Percentiles rank a stretch among this genome's conserved stretches.
Conservation (phyloP, 2,113 vertebrate species). For the Asarcornis scutulata region DNA sequence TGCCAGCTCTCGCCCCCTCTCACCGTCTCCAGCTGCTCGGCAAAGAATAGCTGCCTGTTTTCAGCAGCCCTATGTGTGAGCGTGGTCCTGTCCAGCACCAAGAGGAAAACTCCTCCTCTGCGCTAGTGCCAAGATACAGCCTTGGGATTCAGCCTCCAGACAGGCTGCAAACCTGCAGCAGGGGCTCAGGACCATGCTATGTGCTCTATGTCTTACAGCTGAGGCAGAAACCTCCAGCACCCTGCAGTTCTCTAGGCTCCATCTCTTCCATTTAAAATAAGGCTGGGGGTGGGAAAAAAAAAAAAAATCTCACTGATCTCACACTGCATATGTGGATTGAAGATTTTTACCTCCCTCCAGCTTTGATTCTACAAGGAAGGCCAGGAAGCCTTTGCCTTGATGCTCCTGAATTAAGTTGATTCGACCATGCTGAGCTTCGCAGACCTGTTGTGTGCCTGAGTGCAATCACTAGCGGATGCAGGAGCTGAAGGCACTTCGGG, state of each 20-base stretch:
- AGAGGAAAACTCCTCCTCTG: background rate
- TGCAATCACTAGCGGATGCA: background rate
- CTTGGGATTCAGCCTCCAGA: background rate
- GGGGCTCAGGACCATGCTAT: background rate
- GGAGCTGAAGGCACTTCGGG: background rate
- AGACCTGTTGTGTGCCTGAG: background rate
- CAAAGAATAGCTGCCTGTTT: conserved; percentile 36
- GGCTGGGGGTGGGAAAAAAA: background rate
- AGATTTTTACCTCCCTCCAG: too few relatives aligned
- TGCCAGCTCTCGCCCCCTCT: background rate
- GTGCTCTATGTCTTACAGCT: background rate
- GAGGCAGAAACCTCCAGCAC: background rate
- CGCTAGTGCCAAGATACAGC: background rate
- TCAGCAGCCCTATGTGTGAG: conserved; percentile 21
- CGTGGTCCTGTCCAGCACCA: background rate
- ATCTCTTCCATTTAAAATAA: background rate
- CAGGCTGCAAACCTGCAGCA: background rate
- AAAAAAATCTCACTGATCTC: background rate
- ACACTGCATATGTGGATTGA: background rate
- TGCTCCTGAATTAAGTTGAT: too few relatives aligned
- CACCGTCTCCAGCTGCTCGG: conserved; percentile 40
- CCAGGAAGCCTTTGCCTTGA: too few relatives aligned
- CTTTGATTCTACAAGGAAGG: too few relatives aligned
- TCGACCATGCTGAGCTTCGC: background rate
- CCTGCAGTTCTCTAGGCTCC: accelerated